Evolutionary conservation across 2,113 vertebrate genomes (phyloP).

Genomic region (Corapipo altera): DNA sequence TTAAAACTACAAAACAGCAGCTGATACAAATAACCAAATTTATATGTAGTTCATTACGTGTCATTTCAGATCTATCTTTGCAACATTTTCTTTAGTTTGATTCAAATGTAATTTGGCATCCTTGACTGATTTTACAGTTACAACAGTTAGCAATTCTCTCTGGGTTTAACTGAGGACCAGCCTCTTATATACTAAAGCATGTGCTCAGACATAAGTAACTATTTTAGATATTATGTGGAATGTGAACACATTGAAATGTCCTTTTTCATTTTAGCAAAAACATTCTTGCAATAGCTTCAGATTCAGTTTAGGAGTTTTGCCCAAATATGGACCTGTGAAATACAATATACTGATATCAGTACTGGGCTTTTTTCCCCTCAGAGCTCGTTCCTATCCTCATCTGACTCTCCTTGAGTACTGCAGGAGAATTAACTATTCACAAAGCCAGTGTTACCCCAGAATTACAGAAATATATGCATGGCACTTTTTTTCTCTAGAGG

Average conservation of each 20-base stretch:
- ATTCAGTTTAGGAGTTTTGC: conserved; percentile 55
- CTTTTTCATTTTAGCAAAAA: conserved; percentile 48
- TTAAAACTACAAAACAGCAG: background rate
- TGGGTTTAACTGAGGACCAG: background rate
- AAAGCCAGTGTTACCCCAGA: background rate
- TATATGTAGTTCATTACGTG: background rate
- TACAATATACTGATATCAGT: background rate
- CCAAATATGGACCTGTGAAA: conserved; percentile 68
- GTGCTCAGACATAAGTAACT: conserved; percentile 21
- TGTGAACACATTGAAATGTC: conserved; percentile 35
- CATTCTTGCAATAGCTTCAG: conserved; percentile 66
- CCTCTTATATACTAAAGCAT: background rate
- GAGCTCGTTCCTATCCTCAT: background rate
- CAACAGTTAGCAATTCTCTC: background rate
- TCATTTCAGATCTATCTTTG: background rate
- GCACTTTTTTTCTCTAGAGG: background rate
- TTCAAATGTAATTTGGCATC: background rate
- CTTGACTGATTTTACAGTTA: background rate
- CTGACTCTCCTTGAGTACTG: background rate
- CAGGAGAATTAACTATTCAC: background rate
- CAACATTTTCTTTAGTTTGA: background rate
- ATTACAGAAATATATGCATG: background rate
- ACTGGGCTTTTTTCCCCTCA: background rate
- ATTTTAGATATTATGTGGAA: conserved; percentile 47
- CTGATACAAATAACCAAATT: background rate